These are phyloP conservation scores for Loriculus beryllinus DNA, from an alignment of 2,797 vertebrate genomes.

Conservation along the genomic window DNA sequence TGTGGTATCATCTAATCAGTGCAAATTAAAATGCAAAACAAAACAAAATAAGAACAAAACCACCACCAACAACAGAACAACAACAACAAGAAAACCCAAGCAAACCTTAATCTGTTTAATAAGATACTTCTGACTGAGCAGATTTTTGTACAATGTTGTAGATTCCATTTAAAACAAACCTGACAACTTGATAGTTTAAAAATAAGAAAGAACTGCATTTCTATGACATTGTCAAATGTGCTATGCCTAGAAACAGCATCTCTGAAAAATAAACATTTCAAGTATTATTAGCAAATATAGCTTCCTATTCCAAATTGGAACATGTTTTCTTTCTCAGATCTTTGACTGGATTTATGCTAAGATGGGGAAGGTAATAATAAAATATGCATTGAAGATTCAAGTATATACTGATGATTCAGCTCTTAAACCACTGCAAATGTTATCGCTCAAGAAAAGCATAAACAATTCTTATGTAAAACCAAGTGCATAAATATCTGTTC, in stretches of 20 bases:
- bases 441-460: not conserved
- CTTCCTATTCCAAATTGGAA: not conserved
- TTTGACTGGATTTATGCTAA: not conserved
- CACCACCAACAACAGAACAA: accelerated
- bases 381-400: not conserved
- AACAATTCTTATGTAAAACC: not conserved
- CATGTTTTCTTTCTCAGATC: not conserved
- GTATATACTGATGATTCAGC: not conserved
- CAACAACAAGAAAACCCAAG: not conserved
- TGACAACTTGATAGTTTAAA: not conserved
- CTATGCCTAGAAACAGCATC: not conserved
- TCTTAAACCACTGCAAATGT: not conserved
- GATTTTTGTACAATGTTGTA: not conserved
- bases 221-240: not conserved
- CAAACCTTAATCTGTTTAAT: not conserved
- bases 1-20: not conserved
- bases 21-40: not conserved
- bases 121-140: not conserved
- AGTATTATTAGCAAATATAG: not conserved
- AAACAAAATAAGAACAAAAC: not conserved
- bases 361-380: not conserved
- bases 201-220: not conserved
- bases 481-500: not conserved
- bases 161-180: not conserved
- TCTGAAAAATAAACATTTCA: conserved; percentile 16